phyloP scores from a whole-genome alignment of 2,797 vertebrate species.

The Jordanella pulchra region DNA sequence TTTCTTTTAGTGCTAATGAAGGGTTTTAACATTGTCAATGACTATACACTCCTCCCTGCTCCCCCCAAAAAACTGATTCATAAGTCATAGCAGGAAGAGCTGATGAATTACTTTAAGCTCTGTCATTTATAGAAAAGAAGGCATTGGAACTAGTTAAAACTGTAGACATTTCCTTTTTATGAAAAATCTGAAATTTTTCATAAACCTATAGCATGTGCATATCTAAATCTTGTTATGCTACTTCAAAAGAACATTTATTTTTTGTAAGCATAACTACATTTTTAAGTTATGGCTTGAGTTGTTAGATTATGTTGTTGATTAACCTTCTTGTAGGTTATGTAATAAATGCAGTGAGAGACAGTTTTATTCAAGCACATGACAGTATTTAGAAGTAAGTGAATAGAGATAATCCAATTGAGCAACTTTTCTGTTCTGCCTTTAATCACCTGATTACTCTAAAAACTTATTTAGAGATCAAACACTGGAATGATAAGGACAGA shows the following conservation, averaged over 20 bases:
- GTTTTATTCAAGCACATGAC: background rate
- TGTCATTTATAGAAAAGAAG: background rate
- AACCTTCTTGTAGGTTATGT: background rate
- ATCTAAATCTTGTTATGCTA: background rate
- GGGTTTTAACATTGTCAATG: background rate
- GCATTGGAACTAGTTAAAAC: background rate
- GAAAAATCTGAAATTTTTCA: background rate
- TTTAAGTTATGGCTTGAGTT: background rate
- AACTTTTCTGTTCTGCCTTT: conserved; percentile 1
- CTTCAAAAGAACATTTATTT: background rate
- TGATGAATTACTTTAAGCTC: background rate
- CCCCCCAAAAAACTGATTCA: background rate
- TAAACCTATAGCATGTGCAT: background rate
- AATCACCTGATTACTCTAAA: background rate
- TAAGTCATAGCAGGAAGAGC: background rate
- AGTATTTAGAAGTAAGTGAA: conserved; percentile 6
- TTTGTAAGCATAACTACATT: background rate
- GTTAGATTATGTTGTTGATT: background rate
- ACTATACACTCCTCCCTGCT: background rate
- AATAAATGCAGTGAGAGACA: background rate
- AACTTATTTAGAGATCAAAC: conserved; percentile 1
- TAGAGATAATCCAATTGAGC: conserved; percentile 5
- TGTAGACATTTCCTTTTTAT: background rate
- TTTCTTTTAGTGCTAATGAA: background rate
- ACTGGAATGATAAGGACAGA: background rate